Conservation (phyloP, 2,113 vertebrate species). For the Paradisaea rubra region DNA sequence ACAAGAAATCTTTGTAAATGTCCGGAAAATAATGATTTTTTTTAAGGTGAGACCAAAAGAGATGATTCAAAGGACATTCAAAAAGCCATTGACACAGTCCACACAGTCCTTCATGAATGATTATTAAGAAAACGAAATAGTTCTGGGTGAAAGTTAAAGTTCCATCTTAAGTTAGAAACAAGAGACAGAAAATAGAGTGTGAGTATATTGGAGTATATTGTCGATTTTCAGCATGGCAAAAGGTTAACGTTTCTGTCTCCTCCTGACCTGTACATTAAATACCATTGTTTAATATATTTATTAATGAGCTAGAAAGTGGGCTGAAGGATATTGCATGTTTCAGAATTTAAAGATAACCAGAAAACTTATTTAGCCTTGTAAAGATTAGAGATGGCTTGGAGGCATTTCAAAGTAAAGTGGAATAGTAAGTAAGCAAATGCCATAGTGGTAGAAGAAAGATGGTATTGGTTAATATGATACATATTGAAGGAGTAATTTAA, state of each 20-base stretch:
- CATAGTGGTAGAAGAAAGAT: not conserved
- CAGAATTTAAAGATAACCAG: not conserved
- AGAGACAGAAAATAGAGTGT: not conserved
- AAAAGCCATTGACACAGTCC: not conserved
- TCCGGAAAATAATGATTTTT: not conserved
- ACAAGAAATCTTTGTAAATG: not conserved
- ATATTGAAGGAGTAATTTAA: not conserved
- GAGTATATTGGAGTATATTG: not conserved
- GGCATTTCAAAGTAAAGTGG: not conserved
- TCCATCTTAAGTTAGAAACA: not conserved
- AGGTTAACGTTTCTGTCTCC: constrained; percentile 1
- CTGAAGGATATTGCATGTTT: not conserved
- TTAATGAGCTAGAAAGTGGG: not conserved
- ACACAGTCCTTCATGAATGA: not conserved
- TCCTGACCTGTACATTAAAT: not conserved
- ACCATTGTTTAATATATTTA: constrained; percentile 16
- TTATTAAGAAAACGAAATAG: not conserved
- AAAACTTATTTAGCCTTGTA: not conserved
- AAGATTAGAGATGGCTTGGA: not conserved
- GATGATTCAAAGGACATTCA: not conserved
- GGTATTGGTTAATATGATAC: not conserved
- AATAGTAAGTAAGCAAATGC: not conserved
- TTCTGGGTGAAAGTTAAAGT: constrained; percentile 10
- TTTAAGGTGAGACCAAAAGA: not conserved
- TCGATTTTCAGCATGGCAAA: constrained; percentile 16